Base-by-base conservation (phyloP, 2,797 vertebrate genomes). In the Acanthopagrus latus region DNA sequence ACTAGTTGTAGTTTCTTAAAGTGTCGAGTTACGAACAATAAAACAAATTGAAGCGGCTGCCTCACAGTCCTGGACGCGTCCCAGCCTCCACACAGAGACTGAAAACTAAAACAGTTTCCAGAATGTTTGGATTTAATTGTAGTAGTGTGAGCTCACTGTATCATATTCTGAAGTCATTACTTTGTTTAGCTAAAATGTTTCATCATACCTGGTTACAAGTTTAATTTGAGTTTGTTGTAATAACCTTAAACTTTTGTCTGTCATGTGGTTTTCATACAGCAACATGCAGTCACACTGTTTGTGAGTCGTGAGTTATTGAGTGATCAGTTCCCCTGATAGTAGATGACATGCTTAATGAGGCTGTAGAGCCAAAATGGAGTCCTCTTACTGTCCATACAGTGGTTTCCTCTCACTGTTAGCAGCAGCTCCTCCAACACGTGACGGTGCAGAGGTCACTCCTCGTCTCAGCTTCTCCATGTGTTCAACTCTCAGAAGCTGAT, bases 301-400 rank as follows among this genome's bases (percentile, higher is more conserved):
- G 8, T 47, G 44, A 46, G 23, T 27, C 23, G 27, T 20, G 65
- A 46, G 11, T 56, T 52, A 27, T 6, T 20, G 17, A 38, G 33
- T 2, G 33, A 38, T 38, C 29, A 38, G 9, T 38, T 38, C 7
- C 33, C 33, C 14, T 57, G 27, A 50, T 44, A 5, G 21, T 50
- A 21, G 60, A 64, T 58, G 5, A 64, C 47, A 23, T 44, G 21
- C 48, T 23, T 25, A 27, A 23, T n/a, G 47, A 33, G 8, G 14
- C 20, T 33, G 29, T 27, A 29, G 33, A 27, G 18, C 64, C 48
- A 18, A 48, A 50, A 20, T 18, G n/a, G n/a, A 76, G 27, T 68
- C 58, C 62, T 38, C 48, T 7, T n/a, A 65, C 21, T 66, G 58
- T 76, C 69, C 41, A 56, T 43, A n/a, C 5, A 18, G 20, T 13